These are phyloP conservation scores for Vanacampus margaritifer DNA, from an alignment of 2,113 vertebrate species.

Conservation along the genomic window DNA sequence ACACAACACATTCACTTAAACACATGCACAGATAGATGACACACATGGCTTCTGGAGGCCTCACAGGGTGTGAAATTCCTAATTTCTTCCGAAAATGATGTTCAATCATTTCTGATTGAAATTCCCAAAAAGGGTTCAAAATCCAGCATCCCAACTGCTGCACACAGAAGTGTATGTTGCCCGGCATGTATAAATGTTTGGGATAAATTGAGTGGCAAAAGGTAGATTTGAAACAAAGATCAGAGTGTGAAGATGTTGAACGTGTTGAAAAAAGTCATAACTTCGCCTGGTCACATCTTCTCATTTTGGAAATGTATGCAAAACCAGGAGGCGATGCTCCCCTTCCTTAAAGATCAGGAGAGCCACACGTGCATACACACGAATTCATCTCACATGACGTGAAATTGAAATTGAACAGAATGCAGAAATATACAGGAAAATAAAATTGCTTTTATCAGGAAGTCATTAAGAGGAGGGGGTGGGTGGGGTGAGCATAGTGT, in stretches of 20 bases:
- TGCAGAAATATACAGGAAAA: constrained; percentile 35
- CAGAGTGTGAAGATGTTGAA: neutral
- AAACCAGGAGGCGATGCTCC: constrained; percentile 44
- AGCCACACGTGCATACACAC: constrained; percentile 16
- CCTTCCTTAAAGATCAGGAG: constrained; percentile 53
- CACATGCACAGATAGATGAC: neutral
- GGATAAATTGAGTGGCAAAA: constrained; percentile 41
- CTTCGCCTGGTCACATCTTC: constrained; percentile 22
- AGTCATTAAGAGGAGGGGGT: constrained; percentile 56
- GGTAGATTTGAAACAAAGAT: constrained; percentile 2
- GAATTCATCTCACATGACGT: constrained; percentile 20
- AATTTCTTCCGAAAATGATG: constrained; percentile 24
- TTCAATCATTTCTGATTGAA: constrained; percentile 23
- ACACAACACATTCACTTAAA: constrained; percentile 20
- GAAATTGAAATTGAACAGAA: constrained; percentile 44
- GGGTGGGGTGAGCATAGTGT: constrained; percentile 32
- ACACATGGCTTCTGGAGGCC: constrained; percentile 28
- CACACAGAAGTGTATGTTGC: constrained; percentile 31
- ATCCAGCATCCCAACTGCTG: constrained; percentile 7
- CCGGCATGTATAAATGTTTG: constrained; percentile 53
- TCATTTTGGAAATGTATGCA: constrained; percentile 61
- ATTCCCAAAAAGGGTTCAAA: constrained; percentile 26
- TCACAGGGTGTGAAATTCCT: constrained; percentile 37
- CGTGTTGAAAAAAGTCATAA: constrained; percentile 18
- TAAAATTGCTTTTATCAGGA: constrained; percentile 58